Evolutionary conservation across 2,888 invertebrate species (phyloP).

Genomic region (Pheosia tremula): DNA sequence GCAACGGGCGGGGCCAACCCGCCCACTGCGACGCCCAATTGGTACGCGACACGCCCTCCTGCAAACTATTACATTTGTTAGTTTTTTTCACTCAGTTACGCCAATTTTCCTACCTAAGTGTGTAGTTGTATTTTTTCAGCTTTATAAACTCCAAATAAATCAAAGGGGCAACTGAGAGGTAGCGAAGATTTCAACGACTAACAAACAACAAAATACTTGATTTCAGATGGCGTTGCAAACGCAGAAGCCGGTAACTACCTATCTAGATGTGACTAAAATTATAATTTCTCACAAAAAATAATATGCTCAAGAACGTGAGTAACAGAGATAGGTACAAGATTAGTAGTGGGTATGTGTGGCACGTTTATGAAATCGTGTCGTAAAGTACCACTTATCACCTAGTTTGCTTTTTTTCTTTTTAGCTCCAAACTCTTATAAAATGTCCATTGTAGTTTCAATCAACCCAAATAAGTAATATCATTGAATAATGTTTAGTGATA

Average conservation of each 20-base stretch:
- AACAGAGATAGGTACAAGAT: background rate
- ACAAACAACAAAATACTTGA: too few relatives aligned
- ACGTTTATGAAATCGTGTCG: background rate
- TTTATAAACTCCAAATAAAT: too few relatives aligned
- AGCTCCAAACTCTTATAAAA: background rate
- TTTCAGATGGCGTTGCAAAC: too few relatives aligned
- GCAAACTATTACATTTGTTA: constrained; percentile 19
- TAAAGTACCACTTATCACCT: background rate
- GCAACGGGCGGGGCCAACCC: constrained; percentile 62
- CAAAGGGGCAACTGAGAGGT: too few relatives aligned
- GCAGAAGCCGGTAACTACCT: too few relatives aligned
- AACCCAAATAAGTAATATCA: background rate
- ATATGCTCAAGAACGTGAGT: background rate
- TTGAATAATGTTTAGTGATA: too few relatives aligned
- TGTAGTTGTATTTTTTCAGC: too few relatives aligned
- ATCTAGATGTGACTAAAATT: background rate
- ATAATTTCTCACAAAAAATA: background rate
- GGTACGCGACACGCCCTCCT: constrained; percentile 54
- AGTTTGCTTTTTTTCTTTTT: background rate
- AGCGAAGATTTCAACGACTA: too few relatives aligned
- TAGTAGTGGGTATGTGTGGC: background rate
- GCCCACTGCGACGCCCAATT: constrained; percentile 55
- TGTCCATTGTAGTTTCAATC: too few relatives aligned
- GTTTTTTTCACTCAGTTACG: background rate
- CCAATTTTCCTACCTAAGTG: too few relatives aligned